Percentiles rank a stretch among this genome's conserved stretches.
Evolutionary conservation across 2,797 vertebrate genomes (phyloP).

Genomic region (Menidia menidia): DNA sequence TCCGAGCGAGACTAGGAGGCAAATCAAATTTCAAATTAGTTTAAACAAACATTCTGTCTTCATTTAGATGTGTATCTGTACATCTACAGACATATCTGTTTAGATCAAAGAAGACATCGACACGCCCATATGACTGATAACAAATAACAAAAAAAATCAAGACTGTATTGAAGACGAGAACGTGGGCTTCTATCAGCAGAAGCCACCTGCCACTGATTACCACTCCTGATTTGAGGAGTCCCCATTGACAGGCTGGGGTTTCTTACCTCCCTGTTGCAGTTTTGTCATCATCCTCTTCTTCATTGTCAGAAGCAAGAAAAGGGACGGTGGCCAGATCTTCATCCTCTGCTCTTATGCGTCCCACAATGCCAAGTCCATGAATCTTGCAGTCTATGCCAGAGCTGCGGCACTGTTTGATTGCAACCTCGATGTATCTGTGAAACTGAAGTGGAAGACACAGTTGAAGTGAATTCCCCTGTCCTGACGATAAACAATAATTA

Average conservation of each 20-base stretch:
- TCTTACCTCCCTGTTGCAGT: slow-evolving; percentile 89
- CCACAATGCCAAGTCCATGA: slow-evolving; percentile 92
- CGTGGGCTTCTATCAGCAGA: no score
- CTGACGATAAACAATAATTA: background rate
- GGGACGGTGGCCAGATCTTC: slow-evolving; percentile 97
- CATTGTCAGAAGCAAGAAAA: slow-evolving; percentile 97
- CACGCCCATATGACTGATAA: background rate
- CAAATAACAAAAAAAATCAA: background rate
- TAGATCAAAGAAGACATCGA: background rate
- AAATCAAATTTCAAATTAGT: background rate
- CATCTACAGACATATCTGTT: background rate
- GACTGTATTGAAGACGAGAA: background rate
- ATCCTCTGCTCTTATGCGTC: slow-evolving; percentile 93
- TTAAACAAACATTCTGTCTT: background rate
- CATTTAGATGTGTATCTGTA: background rate
- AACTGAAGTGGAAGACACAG: slow-evolving; percentile 79
- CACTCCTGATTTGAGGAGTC: no score
- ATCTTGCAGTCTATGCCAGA: slow-evolving; percentile 99
- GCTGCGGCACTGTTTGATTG: slow-evolving; percentile 97
- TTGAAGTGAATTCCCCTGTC: background rate
- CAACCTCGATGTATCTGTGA: slow-evolving; percentile 95
- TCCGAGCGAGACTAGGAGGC: slow-evolving; percentile 88
- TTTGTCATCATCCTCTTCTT: slow-evolving; percentile 98
- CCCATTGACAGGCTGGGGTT: no score
- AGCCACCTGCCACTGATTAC: no score